Evolutionary conservation across 2,888 invertebrate genomes (phyloP).

Genomic region (Rutpela maculata): DNA sequence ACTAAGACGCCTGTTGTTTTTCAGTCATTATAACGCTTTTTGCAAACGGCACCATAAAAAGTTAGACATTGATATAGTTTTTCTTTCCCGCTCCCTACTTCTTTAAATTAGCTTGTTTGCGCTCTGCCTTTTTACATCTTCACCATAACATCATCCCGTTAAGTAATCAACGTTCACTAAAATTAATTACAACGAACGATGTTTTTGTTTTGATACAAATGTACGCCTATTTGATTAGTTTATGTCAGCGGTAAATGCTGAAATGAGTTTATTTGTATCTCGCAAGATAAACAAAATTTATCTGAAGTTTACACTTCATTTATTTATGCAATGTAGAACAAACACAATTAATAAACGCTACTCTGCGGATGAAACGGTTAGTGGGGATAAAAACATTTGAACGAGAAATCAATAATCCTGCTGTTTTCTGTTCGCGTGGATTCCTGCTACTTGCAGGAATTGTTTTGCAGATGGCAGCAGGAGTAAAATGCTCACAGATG

Average conservation of each 20-base stretch:
- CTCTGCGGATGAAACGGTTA: neutral
- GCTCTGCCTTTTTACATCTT: neutral
- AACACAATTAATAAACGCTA: neutral
- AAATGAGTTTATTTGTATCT: neutral
- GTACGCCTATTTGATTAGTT: neutral
- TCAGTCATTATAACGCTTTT: conserved; percentile 1
- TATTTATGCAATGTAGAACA: neutral
- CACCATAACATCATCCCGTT: neutral
- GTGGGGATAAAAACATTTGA: neutral
- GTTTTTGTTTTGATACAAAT: neutral
- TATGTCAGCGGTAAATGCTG: neutral
- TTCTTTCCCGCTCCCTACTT: neutral
- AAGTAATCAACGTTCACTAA: neutral
- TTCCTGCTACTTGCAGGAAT: conserved; percentile 1
- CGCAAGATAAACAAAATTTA: neutral
- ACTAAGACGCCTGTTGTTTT: conserved; percentile 12
- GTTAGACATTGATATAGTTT: conserved; percentile 7
- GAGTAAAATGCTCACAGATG: neutral
- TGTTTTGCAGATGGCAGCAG: neutral
- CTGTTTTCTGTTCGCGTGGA: neutral
- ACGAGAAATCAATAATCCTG: conserved; percentile 1
- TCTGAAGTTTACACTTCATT: neutral
- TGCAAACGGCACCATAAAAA: neutral
- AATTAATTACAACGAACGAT: neutral
- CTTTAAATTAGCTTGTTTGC: neutral